Evolutionary conservation across 2,888 invertebrate species (phyloP), one percentile per base, ranked within the genome.

Genomic region (Drosophila peninsularis): DNA sequence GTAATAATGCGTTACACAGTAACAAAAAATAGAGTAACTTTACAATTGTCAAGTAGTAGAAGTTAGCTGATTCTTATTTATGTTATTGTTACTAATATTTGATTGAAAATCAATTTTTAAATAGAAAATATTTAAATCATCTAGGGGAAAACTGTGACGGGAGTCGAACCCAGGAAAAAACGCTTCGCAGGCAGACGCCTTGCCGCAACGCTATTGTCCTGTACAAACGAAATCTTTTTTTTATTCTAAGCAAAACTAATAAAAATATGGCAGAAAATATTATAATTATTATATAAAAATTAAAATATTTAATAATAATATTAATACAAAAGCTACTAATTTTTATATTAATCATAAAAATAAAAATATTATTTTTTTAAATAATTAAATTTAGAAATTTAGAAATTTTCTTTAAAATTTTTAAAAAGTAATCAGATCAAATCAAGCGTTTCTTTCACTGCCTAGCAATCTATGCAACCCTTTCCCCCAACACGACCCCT

Each of bases 1-100:
- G 57, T 80, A 77, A 74, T 82, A 86, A 88, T 82, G 87, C 68
- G 71, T 19, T 79, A 75, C 83, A 82, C 77, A 65, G 87, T 11
- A 30, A 50, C 7, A 55, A 36, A 56, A 36, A 21, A 6, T 11
- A 24, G 1, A 5, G 5, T 17, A 11, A 17, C 13, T 45, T 36
- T 24, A 7, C 19, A n/a, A 4, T 1, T 19, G 17, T 2, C 11
- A 6, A 7, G 6, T 19, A 32, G 7, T 21, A 13, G 6, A 6
- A 42, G 13, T 13, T 42, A 6, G 3, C 2, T 13, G 11, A 39
- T 39, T 10, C 1, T 41, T 19, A 17, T 17, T 11, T 6, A 5
- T n/a, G 14, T 7, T 10, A 10, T 9, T 24, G 4, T 13, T 24
- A 21, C 0, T 14, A 21, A 14, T 14, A 21, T 14, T 50, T 6